Percentiles rank a stretch among this genome's conserved stretches.
Evolutionary conservation across 1,140 invertebrate genomes (phyloP).

Genomic region (Solenopsis fugax): DNA sequence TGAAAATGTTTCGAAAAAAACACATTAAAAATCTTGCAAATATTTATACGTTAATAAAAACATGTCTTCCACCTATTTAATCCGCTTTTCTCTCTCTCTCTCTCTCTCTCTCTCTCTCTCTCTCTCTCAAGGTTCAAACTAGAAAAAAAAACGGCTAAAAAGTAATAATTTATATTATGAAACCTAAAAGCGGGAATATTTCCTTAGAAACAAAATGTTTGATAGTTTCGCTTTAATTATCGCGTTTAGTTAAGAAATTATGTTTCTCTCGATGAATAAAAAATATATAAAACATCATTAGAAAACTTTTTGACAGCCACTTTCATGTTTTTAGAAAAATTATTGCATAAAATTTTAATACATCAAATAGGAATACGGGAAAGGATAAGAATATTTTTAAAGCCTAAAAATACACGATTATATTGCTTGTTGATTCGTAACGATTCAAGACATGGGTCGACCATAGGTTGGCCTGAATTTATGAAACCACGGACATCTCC

Average conservation of each 20-base stretch:
- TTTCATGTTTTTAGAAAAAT: background rate
- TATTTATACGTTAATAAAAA: no score
- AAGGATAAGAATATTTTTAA: background rate
- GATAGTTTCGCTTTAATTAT: no score
- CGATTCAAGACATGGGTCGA: conserved; percentile 38
- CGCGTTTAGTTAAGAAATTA: background rate
- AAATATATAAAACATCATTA: background rate
- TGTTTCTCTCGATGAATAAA: background rate
- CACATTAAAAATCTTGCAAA: no score
- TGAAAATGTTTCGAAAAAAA: no score
- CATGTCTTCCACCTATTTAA: no score
- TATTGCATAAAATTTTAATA: background rate
- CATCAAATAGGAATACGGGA: background rate
- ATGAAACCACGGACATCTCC: conserved; percentile 53
- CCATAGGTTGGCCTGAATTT: conserved; percentile 19
- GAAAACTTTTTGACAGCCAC: background rate
- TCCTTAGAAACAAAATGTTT: no score
- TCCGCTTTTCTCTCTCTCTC: no score
- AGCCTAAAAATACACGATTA: conserved; percentile 4
- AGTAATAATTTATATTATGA: no score
- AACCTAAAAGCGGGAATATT: no score
- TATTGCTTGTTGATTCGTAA: conserved; percentile 32
- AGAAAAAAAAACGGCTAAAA: no score
- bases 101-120: no score
- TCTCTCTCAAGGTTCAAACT: no score